These are phyloP conservation scores for Nebria salina DNA, from an alignment of 2,888 invertebrate genomes.

Conservation along the genomic window DNA sequence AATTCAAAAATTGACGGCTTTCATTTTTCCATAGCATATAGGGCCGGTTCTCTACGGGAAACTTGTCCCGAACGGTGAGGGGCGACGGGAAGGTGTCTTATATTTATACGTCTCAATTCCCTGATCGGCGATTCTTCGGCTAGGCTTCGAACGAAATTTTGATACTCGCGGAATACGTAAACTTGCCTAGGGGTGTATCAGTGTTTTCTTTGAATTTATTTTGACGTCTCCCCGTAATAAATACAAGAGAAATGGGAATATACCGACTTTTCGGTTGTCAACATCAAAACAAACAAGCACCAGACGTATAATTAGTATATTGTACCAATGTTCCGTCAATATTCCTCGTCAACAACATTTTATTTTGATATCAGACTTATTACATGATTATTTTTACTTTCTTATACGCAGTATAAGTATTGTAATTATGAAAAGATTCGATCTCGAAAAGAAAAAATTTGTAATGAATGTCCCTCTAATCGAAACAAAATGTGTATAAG, in stretches of 20 bases:
- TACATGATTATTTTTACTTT: too few species aligned
- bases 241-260: conserved; percentile 36
- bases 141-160: conserved; percentile 33
- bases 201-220: conserved; percentile 33
- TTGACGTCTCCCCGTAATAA: conserved; percentile 42
- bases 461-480: too few species aligned
- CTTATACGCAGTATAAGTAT: too few species aligned
- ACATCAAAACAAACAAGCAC: conserved; percentile 20
- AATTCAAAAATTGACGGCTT: conserved; percentile 49
- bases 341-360: not conserved
- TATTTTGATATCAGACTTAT: too few species aligned
- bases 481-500: too few species aligned
- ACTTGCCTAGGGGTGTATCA: conserved; percentile 22
- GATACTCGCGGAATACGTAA: conserved; percentile 42
- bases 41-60: conserved; percentile 16
- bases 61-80: not conserved
- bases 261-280: not conserved
- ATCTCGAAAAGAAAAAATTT: too few species aligned
- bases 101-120: conserved; percentile 45
- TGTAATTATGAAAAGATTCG: too few species aligned
- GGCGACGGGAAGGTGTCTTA: conserved; percentile 23
- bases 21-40: conserved; percentile 47
- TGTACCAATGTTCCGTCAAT: not conserved
- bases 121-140: conserved; percentile 39
- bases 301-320: conserved; percentile 4